Percentiles rank a stretch among this genome's conserved stretches.
These are phyloP conservation scores for Avahi laniger DNA, from an alignment of 2,797 vertebrate species.

Conservation along the genomic window DNA sequence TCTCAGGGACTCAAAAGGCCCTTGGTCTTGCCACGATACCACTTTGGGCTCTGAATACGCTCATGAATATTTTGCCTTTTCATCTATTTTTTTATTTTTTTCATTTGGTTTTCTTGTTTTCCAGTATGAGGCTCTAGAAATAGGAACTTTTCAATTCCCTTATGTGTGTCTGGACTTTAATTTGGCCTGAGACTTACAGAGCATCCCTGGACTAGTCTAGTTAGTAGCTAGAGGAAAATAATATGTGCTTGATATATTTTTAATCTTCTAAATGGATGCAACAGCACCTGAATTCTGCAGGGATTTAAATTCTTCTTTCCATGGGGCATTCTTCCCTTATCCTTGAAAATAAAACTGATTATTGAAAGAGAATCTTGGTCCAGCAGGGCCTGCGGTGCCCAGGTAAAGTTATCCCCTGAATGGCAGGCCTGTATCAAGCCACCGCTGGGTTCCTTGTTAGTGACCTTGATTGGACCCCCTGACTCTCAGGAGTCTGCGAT, in stretches of 20 bases:
- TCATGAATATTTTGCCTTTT: not conserved
- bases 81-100: not conserved
- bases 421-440: not conserved
- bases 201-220: not conserved
- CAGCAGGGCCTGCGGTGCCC: not conserved
- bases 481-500: not conserved
- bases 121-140: slow-evolving; percentile 30
- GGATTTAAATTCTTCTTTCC: not conserved
- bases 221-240: slow-evolving; percentile 39
- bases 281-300: not conserved
- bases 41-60: not conserved
- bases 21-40: not conserved
- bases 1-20: not conserved
- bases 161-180: slow-evolving; percentile 50
- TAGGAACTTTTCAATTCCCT: slow-evolving; percentile 55
- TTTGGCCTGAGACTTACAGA: slow-evolving; percentile 49
- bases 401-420: not conserved
- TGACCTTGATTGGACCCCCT: not conserved
- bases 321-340: not conserved
- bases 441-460: not conserved
- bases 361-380: not conserved
- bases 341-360: not conserved
- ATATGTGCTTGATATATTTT: slow-evolving; percentile 11
- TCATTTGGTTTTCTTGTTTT: slow-evolving; percentile 59
- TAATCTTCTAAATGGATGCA: slow-evolving; percentile 41